Percentiles rank a stretch among this genome's conserved stretches.
Conservation (phyloP, 2,888 invertebrate genomes). For the Acrocyrtus sp. region DNA sequence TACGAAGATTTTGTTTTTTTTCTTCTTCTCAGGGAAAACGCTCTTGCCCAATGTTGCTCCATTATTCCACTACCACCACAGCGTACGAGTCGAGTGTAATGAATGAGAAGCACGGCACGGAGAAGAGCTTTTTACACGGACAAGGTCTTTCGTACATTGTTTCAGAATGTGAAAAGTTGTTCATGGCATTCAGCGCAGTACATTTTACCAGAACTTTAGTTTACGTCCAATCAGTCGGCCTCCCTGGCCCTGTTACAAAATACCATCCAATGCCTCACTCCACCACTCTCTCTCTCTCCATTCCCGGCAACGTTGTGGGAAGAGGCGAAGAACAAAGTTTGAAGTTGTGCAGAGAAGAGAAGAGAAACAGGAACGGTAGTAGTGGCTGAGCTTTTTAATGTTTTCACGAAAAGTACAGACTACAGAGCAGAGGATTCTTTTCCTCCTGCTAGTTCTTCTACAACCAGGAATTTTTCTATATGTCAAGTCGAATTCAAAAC, state of each 20-base stretch:
- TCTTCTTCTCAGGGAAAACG: not conserved
- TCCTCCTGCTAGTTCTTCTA: not conserved
- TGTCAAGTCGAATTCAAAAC: not conserved
- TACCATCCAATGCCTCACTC: too few relatives aligned
- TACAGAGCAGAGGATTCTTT: not conserved
- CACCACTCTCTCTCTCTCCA: not conserved
- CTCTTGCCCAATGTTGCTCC: too few relatives aligned
- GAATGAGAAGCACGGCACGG: not conserved
- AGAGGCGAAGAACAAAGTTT: too few relatives aligned
- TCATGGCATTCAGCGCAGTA: not conserved
- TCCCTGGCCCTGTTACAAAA: too few relatives aligned
- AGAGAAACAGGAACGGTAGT: too few relatives aligned
- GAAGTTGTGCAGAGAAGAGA: too few relatives aligned
- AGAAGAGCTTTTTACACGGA: not conserved
- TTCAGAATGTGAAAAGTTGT: not conserved
- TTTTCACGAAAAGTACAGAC: not conserved
- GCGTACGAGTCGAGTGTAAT: not conserved
- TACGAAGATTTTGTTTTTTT: not conserved
- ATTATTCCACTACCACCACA: too few relatives aligned
- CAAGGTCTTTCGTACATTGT: not conserved
- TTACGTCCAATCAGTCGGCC: too few relatives aligned
- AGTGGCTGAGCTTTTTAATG: too few relatives aligned
- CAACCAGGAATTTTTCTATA: not conserved
- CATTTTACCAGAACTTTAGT: too few relatives aligned
- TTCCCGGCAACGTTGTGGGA: too few relatives aligned